Evolutionary conservation across 2,113 vertebrate species (phyloP), one percentile per base, ranked within the genome.

Genomic region (Mobula hypostoma): DNA sequence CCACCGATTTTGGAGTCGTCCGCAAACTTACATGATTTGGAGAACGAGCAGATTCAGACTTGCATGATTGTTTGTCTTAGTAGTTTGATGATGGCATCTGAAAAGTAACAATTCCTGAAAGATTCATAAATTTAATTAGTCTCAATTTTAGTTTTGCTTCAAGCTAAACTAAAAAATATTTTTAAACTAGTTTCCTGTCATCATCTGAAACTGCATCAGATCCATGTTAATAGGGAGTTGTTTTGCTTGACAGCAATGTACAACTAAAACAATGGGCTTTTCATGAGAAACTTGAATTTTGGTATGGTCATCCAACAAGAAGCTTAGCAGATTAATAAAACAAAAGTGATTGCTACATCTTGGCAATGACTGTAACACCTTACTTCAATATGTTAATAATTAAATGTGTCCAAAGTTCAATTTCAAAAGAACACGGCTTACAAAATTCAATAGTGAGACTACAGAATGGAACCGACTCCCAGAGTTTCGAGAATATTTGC

Each of bases 321-420:
- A 27, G n/a, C 9, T 72, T 48, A 36, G 32, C 72, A 92, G 66
- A 32, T 32, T 48, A 2, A 48, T 48, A 2, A 2, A 2, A 48
- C 0, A 72, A 40, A 40, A 32, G 70, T 68, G 72, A 40, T 92
- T 11, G 32, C 14, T 36, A 92, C 66, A 40, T 70, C 8, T 91
- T 92, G 29, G 7, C 61, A 90, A 11, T 66, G 68, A 68, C 19
- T 68, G 6, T 15, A 92, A 6, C 24, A 15, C 21, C 21, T 29
- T 61, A 82, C 76, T 36, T 79, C 58, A 63, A 19, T 29, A 77
- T 79, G 95, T 95, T 96, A 97, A 97, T 96, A 32, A 96, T 97
- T 97, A 95, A 95, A 94, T 94, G 80, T 40, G 80, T 94, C 96
- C 94, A 95, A 95, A 95, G 95, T 95, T 95, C 94, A 95, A 94